Evolutionary conservation across 2,888 invertebrate genomes (phyloP), one percentile per base, ranked within the genome.

Genomic region (Hetaerina titia): DNA sequence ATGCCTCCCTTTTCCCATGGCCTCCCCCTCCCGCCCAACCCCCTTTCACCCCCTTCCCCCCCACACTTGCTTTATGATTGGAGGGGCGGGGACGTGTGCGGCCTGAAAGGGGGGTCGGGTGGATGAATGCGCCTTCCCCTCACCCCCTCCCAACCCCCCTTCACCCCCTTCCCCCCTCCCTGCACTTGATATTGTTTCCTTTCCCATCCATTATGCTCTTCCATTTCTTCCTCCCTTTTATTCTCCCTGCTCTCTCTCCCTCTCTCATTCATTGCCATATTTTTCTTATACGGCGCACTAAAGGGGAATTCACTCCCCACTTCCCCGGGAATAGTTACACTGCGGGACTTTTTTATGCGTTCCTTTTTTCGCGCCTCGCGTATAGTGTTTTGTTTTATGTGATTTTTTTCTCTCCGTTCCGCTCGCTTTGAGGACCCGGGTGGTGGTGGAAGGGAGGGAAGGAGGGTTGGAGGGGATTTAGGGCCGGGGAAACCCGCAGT

Each of bases 401-500:
- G n/a, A 69, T 9, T 22, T 22, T 7, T 69, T 69, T 69, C n/a
- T 69, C n/a, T 22, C 9, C 69, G 69, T 22, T 69, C 69, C 22
- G 69, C 69, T 69, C n/a, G 69, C 69, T 69, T 69, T 69, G 69
- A 69, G 69, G 69, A 69, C 69, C 69, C 69, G 19, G 22, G 7
- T 8, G 7, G 7, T 7, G 69, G 7, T 8, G 69, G 19, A 22
- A n/a, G 5, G 22, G 9, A 22, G 8, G 69, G 22, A 9, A 4
- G 9, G 9, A 9, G 22, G 69, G 22, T 22, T 8, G 9, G n/a
- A 69, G n/a, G 22, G n/a, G 63, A 9, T 22, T n/a, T 69, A n/a
- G 90, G 90, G 25, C 45, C 45, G 90, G 63, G 31, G 69, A 90
- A 90, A 63, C 90, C 63, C 90, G 90, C 90, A 90, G 90, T 90